Base-by-base conservation (phyloP, 2,797 vertebrate genomes). In the Euphonia xanthogaster region DNA sequence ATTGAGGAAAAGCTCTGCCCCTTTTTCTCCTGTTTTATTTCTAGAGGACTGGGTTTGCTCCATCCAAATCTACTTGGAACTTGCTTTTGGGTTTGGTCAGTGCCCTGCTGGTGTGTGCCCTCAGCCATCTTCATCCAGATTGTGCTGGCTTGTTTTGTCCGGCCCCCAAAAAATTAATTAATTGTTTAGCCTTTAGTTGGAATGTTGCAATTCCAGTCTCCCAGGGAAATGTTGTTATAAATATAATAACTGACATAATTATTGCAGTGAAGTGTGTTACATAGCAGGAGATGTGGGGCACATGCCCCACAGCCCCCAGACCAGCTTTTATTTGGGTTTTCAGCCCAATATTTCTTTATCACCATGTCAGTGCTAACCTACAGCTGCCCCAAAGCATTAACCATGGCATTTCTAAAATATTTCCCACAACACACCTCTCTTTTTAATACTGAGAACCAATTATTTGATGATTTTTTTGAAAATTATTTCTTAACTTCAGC, bases 151-250 rank as follows among this genome's bases (percentile, higher is more conserved):
- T 90, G 55, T 81, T 95, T 86, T 84, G 87, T 86, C 76, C 91
- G 82, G 58, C 33, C 39, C 30, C 35, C 0, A 3, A 3, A 84
- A 84, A 86, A 48, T 30, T 19, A 76, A 73, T 81, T 55, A 81
- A 79, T 94, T 88, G 93, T 75, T 94, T 86, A 81, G 82, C 91
- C 92, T 88, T 86, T 63, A 70, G 68, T 35, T 90, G 96, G 94
- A 97, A 97, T 97, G 95, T 50, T 90, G 88, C 27, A 28, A 67
- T 86, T 97, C 96, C 95, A 88, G 93, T 96, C 90, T 93, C 61
- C 25, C 90, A 62, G 91, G 88, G 58, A 80, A 94, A 93, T 71
- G 74, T 40, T 74, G 39, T 71, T 96, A 77, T 75, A 95, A 94
- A 94, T 87, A 74, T 30, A 93, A 81, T 94, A 92, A 71, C 37